Evolutionary conservation across 2,113 vertebrate genomes (phyloP).

Genomic region (Perccottus glenii): DNA sequence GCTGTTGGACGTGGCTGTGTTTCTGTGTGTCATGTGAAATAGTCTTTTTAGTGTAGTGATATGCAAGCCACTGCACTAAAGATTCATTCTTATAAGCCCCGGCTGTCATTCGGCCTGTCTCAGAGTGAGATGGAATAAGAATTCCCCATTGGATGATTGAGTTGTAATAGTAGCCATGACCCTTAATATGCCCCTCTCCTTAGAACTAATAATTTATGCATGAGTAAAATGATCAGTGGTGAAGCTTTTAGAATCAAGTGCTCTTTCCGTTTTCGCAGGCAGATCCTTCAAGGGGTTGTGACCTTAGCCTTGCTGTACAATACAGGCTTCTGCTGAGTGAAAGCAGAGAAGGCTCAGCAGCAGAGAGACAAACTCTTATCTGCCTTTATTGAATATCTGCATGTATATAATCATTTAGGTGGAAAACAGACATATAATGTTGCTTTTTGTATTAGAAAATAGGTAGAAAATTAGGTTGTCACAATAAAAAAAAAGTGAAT

Average conservation of each 20-base stretch:
- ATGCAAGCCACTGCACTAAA: no score
- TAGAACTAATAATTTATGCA: conserved; percentile 67
- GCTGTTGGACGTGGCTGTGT: neutral
- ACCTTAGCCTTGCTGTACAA: conserved; percentile 34
- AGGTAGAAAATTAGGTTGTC: no score
- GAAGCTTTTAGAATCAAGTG: conserved; percentile 67
- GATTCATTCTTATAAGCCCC: no score
- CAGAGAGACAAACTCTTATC: neutral
- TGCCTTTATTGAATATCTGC: no score
- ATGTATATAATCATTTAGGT: no score
- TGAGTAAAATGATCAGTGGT: conserved; percentile 64
- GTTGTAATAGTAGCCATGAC: conserved; percentile 62
- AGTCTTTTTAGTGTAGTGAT: no score
- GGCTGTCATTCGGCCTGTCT: conserved; percentile 34
- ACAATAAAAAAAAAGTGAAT: no score
- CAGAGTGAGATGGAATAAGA: neutral
- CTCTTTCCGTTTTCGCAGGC: conserved; percentile 50
- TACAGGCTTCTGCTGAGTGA: conserved; percentile 8
- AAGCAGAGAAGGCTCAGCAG: conserved; percentile 11
- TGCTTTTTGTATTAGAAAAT: no score
- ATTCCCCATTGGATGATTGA: conserved; percentile 58
- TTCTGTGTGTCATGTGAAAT: no score
- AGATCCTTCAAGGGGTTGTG: conserved; percentile 42
- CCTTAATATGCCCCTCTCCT: conserved; percentile 61
- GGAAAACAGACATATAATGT: no score